Percentiles rank a stretch among this genome's conserved stretches.
phyloP scores from a whole-genome alignment of 2,888 invertebrate genomes.

The Dicyrtoma fusca region DNA sequence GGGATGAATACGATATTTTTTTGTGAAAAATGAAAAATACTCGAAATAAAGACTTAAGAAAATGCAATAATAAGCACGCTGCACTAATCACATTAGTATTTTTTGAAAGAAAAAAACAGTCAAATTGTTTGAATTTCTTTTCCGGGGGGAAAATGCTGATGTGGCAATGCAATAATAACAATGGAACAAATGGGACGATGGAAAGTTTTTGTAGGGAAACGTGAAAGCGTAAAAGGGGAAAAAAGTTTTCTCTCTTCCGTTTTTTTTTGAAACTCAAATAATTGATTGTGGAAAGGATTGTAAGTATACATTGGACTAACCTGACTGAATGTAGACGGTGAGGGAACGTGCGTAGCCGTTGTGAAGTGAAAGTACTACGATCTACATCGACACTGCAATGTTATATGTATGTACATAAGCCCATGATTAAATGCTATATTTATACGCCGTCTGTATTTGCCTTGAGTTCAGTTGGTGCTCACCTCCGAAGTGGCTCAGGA shows the following conservation, averaged over 20 bases:
- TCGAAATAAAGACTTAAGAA: no score
- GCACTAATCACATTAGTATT: no score
- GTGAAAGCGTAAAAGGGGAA: constrained; percentile 2
- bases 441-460: not conserved
- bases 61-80: no score
- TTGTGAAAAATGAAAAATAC: no score
- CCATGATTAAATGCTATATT: not conserved
- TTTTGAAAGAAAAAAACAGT: no score
- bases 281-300: not conserved
- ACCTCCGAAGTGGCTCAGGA: constrained; percentile 82
- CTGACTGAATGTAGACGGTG: not conserved
- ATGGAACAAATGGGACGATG: no score
- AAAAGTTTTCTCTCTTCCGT: constrained; percentile 2
- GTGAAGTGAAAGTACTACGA: not conserved
- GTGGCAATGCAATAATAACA: no score
- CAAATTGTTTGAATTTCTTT: no score
- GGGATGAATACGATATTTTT: no score
- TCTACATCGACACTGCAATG: constrained; percentile 1
- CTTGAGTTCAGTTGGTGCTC: constrained; percentile 67
- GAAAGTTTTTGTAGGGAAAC: constrained; percentile 5
- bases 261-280: constrained; percentile 5
- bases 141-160: no score
- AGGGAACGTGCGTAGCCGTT: not conserved
- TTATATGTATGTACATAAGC: not conserved
- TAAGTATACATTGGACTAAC: no score